Evolutionary conservation across 2,888 invertebrate genomes (phyloP).

Genomic region (Mesorhabditis spiculigera): DNA sequence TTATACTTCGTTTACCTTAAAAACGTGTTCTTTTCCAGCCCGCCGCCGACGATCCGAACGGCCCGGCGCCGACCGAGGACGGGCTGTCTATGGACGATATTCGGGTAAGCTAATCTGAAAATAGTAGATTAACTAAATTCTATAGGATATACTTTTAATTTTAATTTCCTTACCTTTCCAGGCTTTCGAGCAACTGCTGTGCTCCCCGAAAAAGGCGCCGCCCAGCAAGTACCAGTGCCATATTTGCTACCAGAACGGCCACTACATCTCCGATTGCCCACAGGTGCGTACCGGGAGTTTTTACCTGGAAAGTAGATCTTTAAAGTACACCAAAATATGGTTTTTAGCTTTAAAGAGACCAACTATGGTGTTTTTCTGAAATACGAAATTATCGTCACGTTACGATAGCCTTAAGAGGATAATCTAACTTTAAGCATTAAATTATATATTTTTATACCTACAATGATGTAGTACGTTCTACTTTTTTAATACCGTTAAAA

Average conservation of each 20-base stretch:
- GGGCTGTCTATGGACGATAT: conserved; percentile 54
- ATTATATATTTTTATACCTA: too few relatives aligned
- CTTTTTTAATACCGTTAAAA: too few relatives aligned
- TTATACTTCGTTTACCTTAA: background rate
- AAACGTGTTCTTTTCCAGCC: background rate
- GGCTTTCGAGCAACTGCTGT: conserved; percentile 52
- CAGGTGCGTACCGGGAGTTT: conserved; percentile 22
- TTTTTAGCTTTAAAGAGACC: too few relatives aligned
- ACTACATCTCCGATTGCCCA: conserved; percentile 56
- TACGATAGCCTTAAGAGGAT: too few relatives aligned
- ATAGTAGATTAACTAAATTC: background rate
- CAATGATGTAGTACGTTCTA: too few relatives aligned
- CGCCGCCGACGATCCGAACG: conserved; percentile 9
- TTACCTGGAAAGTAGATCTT: background rate
- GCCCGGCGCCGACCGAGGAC: conserved; percentile 38
- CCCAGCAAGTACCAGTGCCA: conserved; percentile 56
- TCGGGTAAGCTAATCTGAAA: conserved; percentile 8
- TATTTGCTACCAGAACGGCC: conserved; percentile 54
- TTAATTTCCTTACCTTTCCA: too few relatives aligned
- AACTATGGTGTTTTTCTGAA: too few relatives aligned
- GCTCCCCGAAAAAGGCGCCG: conserved; percentile 55
- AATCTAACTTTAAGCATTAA: too few relatives aligned
- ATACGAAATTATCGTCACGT: too few relatives aligned
- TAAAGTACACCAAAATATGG: background rate
- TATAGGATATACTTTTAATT: too few relatives aligned